These are phyloP conservation scores for Thunnus maccoyii DNA, from an alignment of 2,113 vertebrate genomes.

Conservation along the genomic window DNA sequence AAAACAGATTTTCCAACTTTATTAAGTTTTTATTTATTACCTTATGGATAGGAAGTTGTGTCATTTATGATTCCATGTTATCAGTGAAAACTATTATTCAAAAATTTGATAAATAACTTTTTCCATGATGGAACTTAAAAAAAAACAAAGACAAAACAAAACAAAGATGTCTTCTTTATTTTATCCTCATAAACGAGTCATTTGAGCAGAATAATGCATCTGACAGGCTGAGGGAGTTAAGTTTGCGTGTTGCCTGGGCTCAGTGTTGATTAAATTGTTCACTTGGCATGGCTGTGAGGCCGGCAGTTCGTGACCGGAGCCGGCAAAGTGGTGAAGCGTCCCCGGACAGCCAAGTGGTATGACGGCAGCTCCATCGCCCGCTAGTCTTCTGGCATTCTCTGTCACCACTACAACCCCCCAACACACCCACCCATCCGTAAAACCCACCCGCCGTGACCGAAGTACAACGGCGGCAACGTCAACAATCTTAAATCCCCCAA, in stretches of 20 bases:
- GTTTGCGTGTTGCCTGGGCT: constrained; percentile 61
- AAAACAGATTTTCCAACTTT: not conserved
- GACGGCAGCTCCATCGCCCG: constrained; percentile 59
- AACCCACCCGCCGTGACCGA: constrained; percentile 50
- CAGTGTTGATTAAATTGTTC: constrained; percentile 81
- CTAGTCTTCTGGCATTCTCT: constrained; percentile 41
- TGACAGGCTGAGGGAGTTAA: constrained; percentile 44
- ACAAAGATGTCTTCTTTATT: not conserved
- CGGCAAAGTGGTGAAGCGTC: constrained; percentile 75
- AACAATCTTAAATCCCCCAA: constrained; percentile 64
- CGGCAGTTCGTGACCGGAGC: constrained; percentile 53
- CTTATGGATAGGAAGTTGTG: not conserved
- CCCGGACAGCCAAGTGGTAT: constrained; percentile 81
- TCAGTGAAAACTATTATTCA: not conserved
- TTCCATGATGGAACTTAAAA: not conserved
- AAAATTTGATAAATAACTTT: not conserved
- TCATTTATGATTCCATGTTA: not conserved
- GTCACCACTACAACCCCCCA: not conserved
- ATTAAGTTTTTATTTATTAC: not conserved
- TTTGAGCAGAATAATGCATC: constrained; percentile 6
- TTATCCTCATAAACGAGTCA: not conserved
- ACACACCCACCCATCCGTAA: not conserved
- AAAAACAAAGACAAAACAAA: not conserved
- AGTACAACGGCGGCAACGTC: constrained; percentile 46
- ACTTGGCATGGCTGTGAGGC: constrained; percentile 63